Percentiles rank a stretch among this genome's conserved stretches.
Evolutionary conservation across 2,888 invertebrate genomes (phyloP).

Genomic region (Tanypteryx hageni): DNA sequence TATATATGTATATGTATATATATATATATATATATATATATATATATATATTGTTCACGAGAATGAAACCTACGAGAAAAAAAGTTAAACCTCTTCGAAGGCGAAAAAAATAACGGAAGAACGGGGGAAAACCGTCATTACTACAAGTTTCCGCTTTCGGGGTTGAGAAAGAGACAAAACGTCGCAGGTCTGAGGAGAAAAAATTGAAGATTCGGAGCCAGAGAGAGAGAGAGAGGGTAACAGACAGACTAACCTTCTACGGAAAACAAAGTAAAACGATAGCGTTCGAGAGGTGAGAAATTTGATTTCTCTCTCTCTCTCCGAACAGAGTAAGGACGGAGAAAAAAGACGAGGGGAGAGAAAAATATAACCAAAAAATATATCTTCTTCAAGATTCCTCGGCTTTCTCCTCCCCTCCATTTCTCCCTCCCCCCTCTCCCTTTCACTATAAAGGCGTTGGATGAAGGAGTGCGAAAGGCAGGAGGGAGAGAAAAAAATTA

Average conservation of each 20-base stretch:
- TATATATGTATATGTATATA: too few relatives aligned
- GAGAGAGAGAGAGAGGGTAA: neutral
- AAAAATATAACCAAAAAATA: neutral
- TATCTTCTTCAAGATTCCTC: neutral
- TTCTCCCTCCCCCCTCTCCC: neutral
- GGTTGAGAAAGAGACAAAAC: neutral
- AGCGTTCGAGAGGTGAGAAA: neutral
- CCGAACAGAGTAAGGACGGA: neutral
- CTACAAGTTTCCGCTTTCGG: neutral
- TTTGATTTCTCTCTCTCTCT: too few relatives aligned
- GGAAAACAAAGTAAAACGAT: constrained; percentile 16
- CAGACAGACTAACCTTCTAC: neutral
- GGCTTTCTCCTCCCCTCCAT: neutral
- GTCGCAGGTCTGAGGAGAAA: neutral
- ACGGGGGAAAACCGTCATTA: neutral
- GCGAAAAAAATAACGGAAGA: neutral
- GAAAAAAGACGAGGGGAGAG: neutral
- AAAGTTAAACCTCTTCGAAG: neutral
- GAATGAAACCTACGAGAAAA: too few relatives aligned
- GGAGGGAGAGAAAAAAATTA: neutral
- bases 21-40: too few relatives aligned
- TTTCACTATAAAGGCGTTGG: too few relatives aligned
- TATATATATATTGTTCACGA: too few relatives aligned
- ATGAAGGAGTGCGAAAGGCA: neutral
- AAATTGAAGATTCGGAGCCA: neutral